Conservation (phyloP, 35 echinoderm and acorn worm genomes). For the Stichopus chloronotus region DNA sequence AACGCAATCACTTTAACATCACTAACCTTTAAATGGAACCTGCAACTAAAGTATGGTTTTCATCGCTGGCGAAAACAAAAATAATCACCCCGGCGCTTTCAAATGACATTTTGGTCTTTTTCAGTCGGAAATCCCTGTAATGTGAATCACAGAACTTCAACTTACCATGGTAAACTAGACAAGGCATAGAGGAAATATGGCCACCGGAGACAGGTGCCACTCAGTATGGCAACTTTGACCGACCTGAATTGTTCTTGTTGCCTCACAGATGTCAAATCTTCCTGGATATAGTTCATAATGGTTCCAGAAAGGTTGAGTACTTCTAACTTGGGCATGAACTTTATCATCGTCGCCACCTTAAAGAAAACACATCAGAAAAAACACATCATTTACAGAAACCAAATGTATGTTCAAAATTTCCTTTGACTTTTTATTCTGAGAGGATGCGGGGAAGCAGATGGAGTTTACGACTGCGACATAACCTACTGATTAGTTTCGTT, state of each 20-base stretch:
- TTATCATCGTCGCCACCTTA: slow-evolving; percentile 10
- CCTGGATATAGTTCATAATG: background rate
- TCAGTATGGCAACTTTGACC: background rate
- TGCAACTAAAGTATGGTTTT: no score
- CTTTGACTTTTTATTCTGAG: no score
- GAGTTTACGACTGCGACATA: no score
- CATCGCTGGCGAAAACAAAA: no score
- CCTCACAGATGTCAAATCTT: no score
- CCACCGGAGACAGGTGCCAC: background rate
- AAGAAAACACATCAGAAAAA: background rate
- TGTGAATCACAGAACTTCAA: background rate
- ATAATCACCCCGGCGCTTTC: no score
- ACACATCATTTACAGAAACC: background rate
- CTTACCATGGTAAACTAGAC: slow-evolving; percentile 15
- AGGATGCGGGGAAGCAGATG: no score
- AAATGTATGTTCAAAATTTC: background rate
- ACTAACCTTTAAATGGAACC: no score
- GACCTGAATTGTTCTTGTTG: background rate
- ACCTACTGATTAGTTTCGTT: no score
- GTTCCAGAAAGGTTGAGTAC: background rate
- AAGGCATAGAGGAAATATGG: background rate
- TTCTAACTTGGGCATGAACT: slow-evolving; percentile 25
- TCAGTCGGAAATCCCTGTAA: no score
- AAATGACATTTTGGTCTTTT: no score
- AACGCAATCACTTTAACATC: no score